Base-by-base conservation (phyloP, 2,113 vertebrate species). In the Strigops habroptila region DNA sequence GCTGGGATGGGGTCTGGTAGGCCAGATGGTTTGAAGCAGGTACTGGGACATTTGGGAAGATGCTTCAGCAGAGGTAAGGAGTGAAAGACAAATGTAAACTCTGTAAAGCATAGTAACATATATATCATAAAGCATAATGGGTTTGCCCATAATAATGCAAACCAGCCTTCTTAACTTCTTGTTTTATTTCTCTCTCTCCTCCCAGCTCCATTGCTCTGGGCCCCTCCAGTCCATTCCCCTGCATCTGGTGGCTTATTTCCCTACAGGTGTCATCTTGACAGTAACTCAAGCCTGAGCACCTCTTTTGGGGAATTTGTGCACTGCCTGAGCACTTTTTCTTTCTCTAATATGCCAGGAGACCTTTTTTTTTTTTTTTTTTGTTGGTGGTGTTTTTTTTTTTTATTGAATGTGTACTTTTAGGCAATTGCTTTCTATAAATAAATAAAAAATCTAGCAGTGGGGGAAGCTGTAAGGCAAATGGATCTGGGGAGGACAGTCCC, bases 161-260 rank as follows among this genome's bases (percentile, higher is more conserved):
- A 69, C 23, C 10, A 64, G 39, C 31, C n/a, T 78, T 23, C 53
- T 69, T 82, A 39, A 69, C 87, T 71, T 86, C 22, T 88, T 82
- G 33, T 21, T 86, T 77, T 69, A 51, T 68, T 88, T 82, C 6
- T 39, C 7, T 78, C 19, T 1, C 8, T 33, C 2, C 4, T 7
- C 7, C 6, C 4, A 8, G 18, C 6, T 10, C 10, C 22, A 33
- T 91, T 86, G 71, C 53, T 88, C 49, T 96, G 86, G 39, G 33
- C 39, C 51, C 21, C 31, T 81, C 24, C 59, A 91, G 73, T 91
- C 71, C 75, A 30, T 93, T 94, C 68, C 28, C 12, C 30, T 78
- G 75, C 71, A 91, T 84, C 79, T 86, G 77, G 83, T 88, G 35
- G 82, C 53, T 90, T 89, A 80, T 95, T 92, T 96, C 83, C 70